Base-by-base conservation (phyloP, 2,888 invertebrate species). In the Galerucella nymphaeae region DNA sequence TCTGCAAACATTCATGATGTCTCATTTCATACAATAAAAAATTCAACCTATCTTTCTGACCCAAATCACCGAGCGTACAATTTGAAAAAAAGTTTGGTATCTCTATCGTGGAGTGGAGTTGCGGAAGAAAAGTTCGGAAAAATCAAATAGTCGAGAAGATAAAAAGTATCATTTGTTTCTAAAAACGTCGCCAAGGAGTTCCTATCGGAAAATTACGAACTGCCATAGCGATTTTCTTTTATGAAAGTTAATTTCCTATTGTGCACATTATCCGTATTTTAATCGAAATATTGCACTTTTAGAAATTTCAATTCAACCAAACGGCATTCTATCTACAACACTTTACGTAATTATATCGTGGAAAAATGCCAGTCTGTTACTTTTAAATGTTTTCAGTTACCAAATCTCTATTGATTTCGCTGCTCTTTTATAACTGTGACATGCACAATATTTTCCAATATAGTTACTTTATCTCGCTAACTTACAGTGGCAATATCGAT, bases 381-480 rank as follows among this genome's bases (percentile, higher is more conserved):
- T 38, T 38, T 38, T 38, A 45, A 13, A 45, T 45, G 14, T 45
- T 45, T 11, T 45, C 14, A 14, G 14, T 45, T 45, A 45, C 30
- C 1, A 38, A 45, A 45, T 45, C 11, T 14, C 14, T 45, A 45
- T 45, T 6, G 45, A 45, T 45, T 45, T 14, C 5, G 14, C 45
- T 14, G 13, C 14, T 38, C 30, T 38, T 6, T 38, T 38, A 38
- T 38, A 38, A 38, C 30, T 5, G 30, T 38, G 30, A 38, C 30
- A 38, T 38, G 30, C 30, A 38, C 30, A 38, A 38, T 6, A 68
- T 71, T 71, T 74, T 68, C 61, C 74, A 71, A 74, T 68, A 74
- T 68, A 65, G 30, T 38, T 38, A 38, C 9, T 38, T 38, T 38
- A 38, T 38, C 30, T 38, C 30, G 8, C 30, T 8, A 9, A 38